phyloP scores from a whole-genome alignment of 2,797 vertebrate species.

The Kryptopterus vitreolus region DNA sequence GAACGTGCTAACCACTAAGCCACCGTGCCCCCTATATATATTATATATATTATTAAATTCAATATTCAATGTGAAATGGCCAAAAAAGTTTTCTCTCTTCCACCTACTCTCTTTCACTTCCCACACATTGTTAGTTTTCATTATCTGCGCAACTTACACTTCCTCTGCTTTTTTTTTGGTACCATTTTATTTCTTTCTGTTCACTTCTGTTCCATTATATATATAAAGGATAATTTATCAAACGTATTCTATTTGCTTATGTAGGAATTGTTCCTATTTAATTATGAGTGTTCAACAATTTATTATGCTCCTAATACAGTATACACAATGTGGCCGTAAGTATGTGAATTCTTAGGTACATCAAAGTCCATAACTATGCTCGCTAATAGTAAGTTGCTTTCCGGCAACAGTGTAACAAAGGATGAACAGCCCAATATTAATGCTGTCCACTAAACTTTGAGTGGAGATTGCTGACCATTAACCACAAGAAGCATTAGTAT shows the following conservation, averaged over 20 bases:
- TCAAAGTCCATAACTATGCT: neutral
- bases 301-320: neutral
- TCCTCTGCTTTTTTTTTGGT: neutral
- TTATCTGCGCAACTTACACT: slow-evolving; percentile 15
- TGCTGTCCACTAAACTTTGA: neutral
- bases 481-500: neutral
- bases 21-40: too few species aligned
- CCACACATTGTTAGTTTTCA: neutral
- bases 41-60: neutral
- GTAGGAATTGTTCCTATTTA: neutral
- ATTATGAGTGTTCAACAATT: neutral
- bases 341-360: neutral
- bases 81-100: neutral
- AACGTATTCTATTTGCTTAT: neutral
- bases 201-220: neutral
- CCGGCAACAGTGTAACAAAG: neutral
- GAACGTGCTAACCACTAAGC: too few species aligned
- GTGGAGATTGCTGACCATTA: neutral
- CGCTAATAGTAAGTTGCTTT: neutral
- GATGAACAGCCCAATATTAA: too few species aligned
- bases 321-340: neutral
- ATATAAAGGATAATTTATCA: too few species aligned
- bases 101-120: neutral
- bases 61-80: neutral
- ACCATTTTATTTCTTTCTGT: neutral